Evolutionary conservation across 1,140 invertebrate species (phyloP), one percentile per base, ranked within the genome.

Genomic region (Drosophila obscura): DNA sequence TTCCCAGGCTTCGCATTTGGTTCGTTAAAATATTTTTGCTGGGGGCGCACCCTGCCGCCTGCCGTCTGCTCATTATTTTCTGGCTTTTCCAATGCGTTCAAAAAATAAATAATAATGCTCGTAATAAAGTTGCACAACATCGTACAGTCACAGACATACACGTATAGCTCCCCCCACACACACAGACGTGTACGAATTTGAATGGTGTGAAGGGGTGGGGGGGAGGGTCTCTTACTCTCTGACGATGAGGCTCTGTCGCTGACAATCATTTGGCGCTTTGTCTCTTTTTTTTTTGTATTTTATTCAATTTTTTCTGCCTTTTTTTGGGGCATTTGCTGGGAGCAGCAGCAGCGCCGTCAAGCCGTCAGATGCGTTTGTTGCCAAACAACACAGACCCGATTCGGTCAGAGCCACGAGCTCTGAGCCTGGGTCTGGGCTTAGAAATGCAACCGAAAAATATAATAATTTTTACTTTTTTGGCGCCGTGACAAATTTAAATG

Each of bases 401-500:
- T 31, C 31, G 31, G 31, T 3, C 31, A 31, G 31, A 31, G 31
- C 31, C 31, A 35, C 31, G 31, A 35, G 26, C 31, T 35, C 3
- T 16, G 28, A 64, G 7, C 9, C 16, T 41, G 13, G 55, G 19
- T 19, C 53, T 44, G 28, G 60, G 61, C 72, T 74, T 74, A 73
- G 71, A 73, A 73, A 73, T 73, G 71, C 71, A 73, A 44, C 71
- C 68, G 11, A 73, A 73, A 72, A 66, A 69, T 67, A 11, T 39
- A 67, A 68, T 68, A 15, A 69, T 48, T 49, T 57, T 63, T 72
- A 71, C 58, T 56, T 63, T 63, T 13, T 35, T 64, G 71, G 69
- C 71, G 59, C 71, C 61, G 72, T 74, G 72, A 75, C 72, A 75
- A 75, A 75, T 75, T 75, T 59, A 75, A 75, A 75, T 75, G 72